Base-by-base conservation (phyloP, 2,797 vertebrate species). In the Oophaga sylvatica region DNA sequence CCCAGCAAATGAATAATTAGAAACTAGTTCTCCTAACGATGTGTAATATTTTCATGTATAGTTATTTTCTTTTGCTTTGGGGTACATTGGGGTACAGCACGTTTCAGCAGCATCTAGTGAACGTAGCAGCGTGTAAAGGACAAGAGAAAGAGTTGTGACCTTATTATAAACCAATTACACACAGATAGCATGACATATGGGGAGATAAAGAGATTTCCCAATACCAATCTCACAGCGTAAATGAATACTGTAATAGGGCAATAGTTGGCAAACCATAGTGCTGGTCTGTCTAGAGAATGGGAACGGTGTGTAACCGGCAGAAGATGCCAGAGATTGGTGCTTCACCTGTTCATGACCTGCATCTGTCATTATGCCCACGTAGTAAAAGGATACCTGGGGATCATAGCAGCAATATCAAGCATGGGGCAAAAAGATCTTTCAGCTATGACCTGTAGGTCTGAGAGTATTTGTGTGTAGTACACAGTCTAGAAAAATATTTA, bases 101-200 rank as follows among this genome's bases (percentile, higher is more conserved):
- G 16, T 88, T 75, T 53, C 68, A 56, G 65, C 31, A 85, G 57
- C 59, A 17, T 82, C 35, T 48, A 56, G 45, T 85, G 67, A 67
- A 62, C 68, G 41, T 59, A 31, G 53, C 31, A 78, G 31, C 86
- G 17, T 85, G 57, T 65, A 88, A 78, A 85, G 29, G 82, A 81
- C 56, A 53, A 75, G 68, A 67, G 26, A 71, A 87, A 87, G 86
- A 87, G 79, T 67, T 77, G 80, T 75, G 87, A 81, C 75, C 77
- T 81, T 77, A 89, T 89, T 85, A 68, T 45, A 85, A 89, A 81
- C 67, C 70, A 86, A 89, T 89, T 89, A 89, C 41, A 70, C 68
- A 35, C 31, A 60, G 77, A 85, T 84, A 80, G 65, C 62, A 84
- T 80, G 77, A 84, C 76, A 80, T 81, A 84, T 11, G 48, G 76